These are phyloP conservation scores for Harlomillsia oculata DNA, from an alignment of 1,140 invertebrate species.

Conservation along the genomic window DNA sequence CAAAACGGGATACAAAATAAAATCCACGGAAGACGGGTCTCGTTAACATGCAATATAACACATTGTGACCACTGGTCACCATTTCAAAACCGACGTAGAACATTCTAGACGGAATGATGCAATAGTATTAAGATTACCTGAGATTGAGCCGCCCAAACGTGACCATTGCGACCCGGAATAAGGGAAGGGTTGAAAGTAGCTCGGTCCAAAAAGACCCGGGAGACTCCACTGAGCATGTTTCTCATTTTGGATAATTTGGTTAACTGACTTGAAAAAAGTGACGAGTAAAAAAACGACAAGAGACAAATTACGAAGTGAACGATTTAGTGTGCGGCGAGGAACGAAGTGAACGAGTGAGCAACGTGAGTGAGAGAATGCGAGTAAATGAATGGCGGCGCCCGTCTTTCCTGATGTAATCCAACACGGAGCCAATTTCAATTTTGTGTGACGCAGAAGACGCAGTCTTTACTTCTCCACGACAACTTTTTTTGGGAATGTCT, in stretches of 20 bases:
- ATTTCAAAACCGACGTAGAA: neutral
- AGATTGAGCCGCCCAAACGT: slow-evolving; percentile 20
- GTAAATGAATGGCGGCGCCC: too few relatives aligned
- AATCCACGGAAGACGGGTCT: neutral
- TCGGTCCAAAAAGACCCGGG: slow-evolving; percentile 13
- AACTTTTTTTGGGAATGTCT: too few relatives aligned
- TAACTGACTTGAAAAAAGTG: neutral
- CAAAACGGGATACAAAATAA: neutral
- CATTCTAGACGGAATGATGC: neutral
- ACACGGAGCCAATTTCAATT: too few relatives aligned
- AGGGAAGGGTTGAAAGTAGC: neutral
- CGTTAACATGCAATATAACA: too few relatives aligned
- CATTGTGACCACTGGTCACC: neutral
- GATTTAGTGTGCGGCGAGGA: too few relatives aligned
- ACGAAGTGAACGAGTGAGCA: too few relatives aligned
- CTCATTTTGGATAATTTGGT: slow-evolving; percentile 8
- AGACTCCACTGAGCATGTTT: slow-evolving; percentile 11
- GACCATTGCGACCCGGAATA: slow-evolving; percentile 3
- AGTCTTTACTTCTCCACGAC: too few relatives aligned
- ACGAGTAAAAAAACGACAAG: too few relatives aligned
- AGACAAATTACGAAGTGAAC: too few relatives aligned
- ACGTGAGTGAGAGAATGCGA: too few relatives aligned
- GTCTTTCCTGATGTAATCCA: too few relatives aligned
- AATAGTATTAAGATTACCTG: neutral
- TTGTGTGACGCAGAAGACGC: too few relatives aligned